Evolutionary conservation across 2,888 invertebrate species (phyloP).

Genomic region (Polydrusus cervinus): DNA sequence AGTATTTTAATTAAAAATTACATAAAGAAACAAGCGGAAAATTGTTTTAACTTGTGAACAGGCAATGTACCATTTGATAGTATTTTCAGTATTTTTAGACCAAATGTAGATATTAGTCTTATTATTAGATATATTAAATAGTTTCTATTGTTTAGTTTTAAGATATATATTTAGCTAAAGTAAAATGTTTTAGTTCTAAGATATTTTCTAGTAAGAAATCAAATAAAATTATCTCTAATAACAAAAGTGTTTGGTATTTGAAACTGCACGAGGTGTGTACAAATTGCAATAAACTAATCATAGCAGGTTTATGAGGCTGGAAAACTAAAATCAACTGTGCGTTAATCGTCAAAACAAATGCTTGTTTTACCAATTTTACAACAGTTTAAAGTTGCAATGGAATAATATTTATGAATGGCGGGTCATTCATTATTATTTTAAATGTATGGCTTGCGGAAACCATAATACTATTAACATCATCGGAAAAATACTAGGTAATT

Average conservation of each 20-base stretch:
- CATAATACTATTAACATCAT: too few relatives aligned
- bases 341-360: neutral
- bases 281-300: neutral
- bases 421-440: too few relatives aligned
- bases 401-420: neutral
- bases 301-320: neutral
- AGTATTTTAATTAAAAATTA: too few relatives aligned
- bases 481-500: too few relatives aligned
- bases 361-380: neutral
- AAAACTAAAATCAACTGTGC: neutral
- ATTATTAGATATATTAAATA: neutral
- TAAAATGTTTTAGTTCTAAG: slow-evolving; percentile 2
- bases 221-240: slow-evolving; percentile 8
- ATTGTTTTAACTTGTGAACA: too few relatives aligned
- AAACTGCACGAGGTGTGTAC: neutral
- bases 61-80: too few relatives aligned
- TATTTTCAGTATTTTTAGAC: slow-evolving; percentile 21
- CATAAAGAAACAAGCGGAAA: too few relatives aligned
- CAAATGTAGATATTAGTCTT: slow-evolving; percentile 25
- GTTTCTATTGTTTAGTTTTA: slow-evolving; percentile 2
- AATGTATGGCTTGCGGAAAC: too few relatives aligned
- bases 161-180: neutral
- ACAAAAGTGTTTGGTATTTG: neutral
- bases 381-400: neutral
- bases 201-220: slow-evolving; percentile 20